A percentile compares a stretch with the other conserved stretches of the same genome.
Evolutionary conservation across 2,888 invertebrate genomes (phyloP).

Genomic region (Drosophila suboccidentalis): DNA sequence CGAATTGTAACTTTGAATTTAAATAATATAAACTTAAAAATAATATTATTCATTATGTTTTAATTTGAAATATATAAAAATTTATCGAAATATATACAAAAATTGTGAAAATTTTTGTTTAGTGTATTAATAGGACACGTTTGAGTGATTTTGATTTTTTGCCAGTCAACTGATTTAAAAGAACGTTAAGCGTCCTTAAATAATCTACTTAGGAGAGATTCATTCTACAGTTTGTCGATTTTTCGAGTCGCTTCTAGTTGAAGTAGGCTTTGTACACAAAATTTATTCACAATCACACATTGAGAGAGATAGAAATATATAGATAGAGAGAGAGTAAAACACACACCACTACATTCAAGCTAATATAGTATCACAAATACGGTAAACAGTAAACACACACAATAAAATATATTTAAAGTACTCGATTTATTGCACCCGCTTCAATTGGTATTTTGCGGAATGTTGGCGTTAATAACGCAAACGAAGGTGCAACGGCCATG

Average conservation of each 20-base stretch:
- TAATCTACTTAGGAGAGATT: not conserved
- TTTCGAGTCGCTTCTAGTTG: not conserved
- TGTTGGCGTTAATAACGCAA: slow-evolving; percentile 44
- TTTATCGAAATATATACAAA: not conserved
- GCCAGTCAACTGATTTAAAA: not conserved
- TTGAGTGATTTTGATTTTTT: slow-evolving; percentile 1
- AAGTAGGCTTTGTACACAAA: slow-evolving; percentile 3
- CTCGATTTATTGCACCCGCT: not conserved
- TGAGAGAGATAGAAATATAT: not conserved
- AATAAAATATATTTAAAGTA: slow-evolving; percentile 5
- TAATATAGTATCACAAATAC: slow-evolving; percentile 4
- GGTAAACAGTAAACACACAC: slow-evolving; percentile 1
- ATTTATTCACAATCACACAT: not conserved
- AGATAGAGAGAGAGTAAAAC: not conserved
- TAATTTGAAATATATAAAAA: no score
- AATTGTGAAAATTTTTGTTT: not conserved
- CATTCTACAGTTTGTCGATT: not conserved
- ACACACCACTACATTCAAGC: slow-evolving; percentile 4
- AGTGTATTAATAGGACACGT: not conserved
- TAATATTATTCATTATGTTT: no score
- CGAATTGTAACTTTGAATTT: not conserved
- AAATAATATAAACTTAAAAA: not conserved
- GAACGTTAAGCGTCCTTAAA: not conserved
- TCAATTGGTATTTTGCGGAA: slow-evolving; percentile 8
- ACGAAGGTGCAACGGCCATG: slow-evolving; percentile 26